Base-by-base conservation (phyloP, 2,888 invertebrate genomes). In the Boloria euphrosyne region DNA sequence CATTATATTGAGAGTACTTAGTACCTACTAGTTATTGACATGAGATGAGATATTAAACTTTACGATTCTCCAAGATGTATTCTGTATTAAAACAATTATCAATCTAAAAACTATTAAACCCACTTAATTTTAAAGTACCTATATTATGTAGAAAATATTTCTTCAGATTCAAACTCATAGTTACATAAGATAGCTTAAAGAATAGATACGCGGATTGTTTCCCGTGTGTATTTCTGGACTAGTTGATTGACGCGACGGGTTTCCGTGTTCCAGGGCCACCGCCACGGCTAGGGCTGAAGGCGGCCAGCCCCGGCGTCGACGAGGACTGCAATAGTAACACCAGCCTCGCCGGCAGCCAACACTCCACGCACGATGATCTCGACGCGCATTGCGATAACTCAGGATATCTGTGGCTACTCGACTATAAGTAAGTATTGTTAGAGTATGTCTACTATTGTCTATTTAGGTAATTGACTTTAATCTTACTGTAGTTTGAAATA, bases 321-420 rank as follows among this genome's bases (percentile, higher is more conserved):
- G 92, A 91, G 84, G 91, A 92, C 82, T 91, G 91, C 82, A 92
- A 91, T 81, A 90, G 90, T 80, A 92, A 92, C 85, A 90, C 90
- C 78, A 91, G 91, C 82, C 90, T 92, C 81, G 85, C 90, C 72
- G 90, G 90, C 80, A 91, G 90, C 74, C 89, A 89, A 80, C 88
- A 89, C 80, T 90, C 90, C 60, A 74, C 83, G 68, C 89, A 90
- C 80, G 91, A 90, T 87, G 91, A 90, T 75, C 82, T 89, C 78
- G 92, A 92, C 80, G 90, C 86, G 69, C 89, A 90, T 80, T 90
- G 90, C 89, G 97, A 97, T 90, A 97, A 97, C 93, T 96, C 96
- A 78, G 97, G 97, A 79, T 97, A 97, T 86, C 96, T 97, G 87
- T 97, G 97, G 97, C 97, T 97, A 88, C 94, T 96, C 78, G 97